A percentile compares a stretch with the other conserved stretches of the same genome.
phyloP scores from a whole-genome alignment of 1,140 invertebrate species.

The Phocides pigmalion region DNA sequence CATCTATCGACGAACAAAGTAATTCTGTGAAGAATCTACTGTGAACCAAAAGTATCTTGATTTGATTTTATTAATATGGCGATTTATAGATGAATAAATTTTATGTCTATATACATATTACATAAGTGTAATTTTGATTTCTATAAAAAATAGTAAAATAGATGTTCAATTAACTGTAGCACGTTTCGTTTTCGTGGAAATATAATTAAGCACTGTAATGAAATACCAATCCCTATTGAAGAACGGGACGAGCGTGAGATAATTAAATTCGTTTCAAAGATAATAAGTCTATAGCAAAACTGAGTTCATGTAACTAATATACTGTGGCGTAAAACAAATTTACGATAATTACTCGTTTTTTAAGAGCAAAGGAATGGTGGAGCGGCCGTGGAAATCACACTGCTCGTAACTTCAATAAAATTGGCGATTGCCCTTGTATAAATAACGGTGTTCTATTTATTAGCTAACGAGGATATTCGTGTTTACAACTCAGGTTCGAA shows the following conservation, averaged over 20 bases:
- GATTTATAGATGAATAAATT: no score
- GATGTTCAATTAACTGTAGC: neutral
- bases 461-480: slow-evolving; percentile 14
- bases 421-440: slow-evolving; percentile 41
- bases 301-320: slow-evolving; percentile 32
- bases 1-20: no score
- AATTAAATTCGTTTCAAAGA: slow-evolving; percentile 21
- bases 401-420: slow-evolving; percentile 33
- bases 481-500: slow-evolving; percentile 7
- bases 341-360: slow-evolving; percentile 56
- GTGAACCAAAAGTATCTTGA: no score
- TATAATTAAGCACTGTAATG: neutral
- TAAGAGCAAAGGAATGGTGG: slow-evolving; percentile 47
- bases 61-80: no score
- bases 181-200: neutral
- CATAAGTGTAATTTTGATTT: neutral
- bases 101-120: no score
- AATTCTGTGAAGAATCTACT: no score
- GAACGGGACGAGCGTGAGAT: neutral
- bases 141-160: no score
- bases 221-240: neutral
- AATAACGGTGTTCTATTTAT: slow-evolving; percentile 36
- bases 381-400: slow-evolving; percentile 45
- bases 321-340: slow-evolving; percentile 54
- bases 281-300: slow-evolving; percentile 10